These are phyloP conservation scores for Gambusia holbrooki DNA, from an alignment of 2,113 vertebrate species.

Conservation along the genomic window DNA sequence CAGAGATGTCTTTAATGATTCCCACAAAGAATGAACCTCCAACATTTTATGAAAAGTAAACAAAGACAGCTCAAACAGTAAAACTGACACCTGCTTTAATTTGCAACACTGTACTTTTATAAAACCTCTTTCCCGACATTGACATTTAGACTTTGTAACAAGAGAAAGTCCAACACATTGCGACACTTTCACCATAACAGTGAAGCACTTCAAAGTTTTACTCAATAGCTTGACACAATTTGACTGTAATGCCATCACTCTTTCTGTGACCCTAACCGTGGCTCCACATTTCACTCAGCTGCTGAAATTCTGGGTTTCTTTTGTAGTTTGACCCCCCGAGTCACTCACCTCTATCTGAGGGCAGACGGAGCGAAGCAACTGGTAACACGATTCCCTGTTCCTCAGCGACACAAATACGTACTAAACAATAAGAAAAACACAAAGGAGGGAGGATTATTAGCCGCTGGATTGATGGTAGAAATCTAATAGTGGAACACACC, in stretches of 20 bases:
- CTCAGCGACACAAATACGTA: constrained; percentile 84
- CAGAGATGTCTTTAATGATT: neutral
- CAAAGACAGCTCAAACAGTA: neutral
- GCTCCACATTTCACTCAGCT: neutral
- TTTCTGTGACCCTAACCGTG: neutral
- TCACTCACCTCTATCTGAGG: constrained; percentile 79
- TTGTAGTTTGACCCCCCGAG: neutral
- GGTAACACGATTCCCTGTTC: constrained; percentile 83
- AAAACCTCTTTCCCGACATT: neutral
- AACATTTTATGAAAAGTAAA: neutral
- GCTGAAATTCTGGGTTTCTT: neutral
- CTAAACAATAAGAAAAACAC: constrained; percentile 56
- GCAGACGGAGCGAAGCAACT: constrained; percentile 82
- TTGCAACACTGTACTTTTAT: neutral
- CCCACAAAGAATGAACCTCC: neutral
- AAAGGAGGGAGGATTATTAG: constrained; percentile 2
- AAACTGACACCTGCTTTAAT: neutral
- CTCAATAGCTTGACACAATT: neutral
- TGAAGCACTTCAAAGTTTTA: neutral
- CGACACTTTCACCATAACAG: neutral
- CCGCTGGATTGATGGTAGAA: neutral
- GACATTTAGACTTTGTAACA: neutral
- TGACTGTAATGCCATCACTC: neutral
- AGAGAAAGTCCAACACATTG: neutral
- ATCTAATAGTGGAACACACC: neutral